Evolutionary conservation across 2,797 vertebrate genomes (phyloP), one percentile per base, ranked within the genome.

Genomic region (Cetoscarus ocellatus): DNA sequence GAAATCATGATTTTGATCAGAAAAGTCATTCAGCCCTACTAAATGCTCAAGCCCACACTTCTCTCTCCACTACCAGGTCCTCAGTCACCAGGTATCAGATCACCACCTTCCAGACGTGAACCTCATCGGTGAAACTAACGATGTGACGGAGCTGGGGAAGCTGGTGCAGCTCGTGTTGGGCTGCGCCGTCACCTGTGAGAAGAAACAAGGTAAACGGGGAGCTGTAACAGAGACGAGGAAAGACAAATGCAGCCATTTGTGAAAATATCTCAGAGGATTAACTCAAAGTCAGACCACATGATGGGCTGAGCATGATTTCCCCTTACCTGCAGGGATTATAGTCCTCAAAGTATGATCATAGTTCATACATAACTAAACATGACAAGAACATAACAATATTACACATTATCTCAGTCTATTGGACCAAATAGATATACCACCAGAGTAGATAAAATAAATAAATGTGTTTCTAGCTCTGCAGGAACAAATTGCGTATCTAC

Each of bases 171-270:
- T 98, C 17, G 96, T 98, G 14, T 81, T 98, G 75, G 95, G 96
- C 73, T 97, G 96, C 68, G 97, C 96, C 0, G 93, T 97, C 80
- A 96, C 96, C 71, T 97, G 97, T 51, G 96, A 98, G 82, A 97
- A 95, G 86, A 97, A 97, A 80, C 95, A 97, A 93, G 96, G 97
- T 97, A 67, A 70, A 18, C 10, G 18, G 27, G 27, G 44, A 15
- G 49, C 14, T 13, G 12, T 14, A 9, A 17, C 10, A 49, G 13
- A 6, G 1, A 39, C 38, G 1, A 40, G 49, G 8, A 58, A 50
- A 64, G 57, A 0, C n/a, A 19, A 54, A 56, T 45, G 52, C 69
- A 79, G 52, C 19, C 73, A 39, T 69, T 56, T 72, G 67, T 70
- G 56, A 39, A 69, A 73, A 66, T 52, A 44, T 45, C 57, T 55